Conservation (phyloP, 1,140 invertebrate species). For the Plutomurus gul region DNA sequence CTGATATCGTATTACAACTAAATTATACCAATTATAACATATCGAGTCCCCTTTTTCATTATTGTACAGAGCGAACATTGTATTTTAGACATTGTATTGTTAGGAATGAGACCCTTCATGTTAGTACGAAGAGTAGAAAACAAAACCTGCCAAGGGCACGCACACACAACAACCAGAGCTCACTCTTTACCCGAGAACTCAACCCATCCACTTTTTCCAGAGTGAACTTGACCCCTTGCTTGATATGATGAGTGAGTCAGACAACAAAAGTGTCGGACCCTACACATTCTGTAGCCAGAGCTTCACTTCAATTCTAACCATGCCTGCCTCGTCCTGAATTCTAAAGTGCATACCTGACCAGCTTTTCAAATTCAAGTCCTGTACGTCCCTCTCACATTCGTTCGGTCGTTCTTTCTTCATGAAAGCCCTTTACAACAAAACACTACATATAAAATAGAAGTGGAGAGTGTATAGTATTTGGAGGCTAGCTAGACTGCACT, state of each 20-base stretch:
- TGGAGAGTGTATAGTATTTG: too few species aligned
- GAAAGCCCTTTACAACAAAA: conserved; percentile 23
- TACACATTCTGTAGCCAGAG: too few species aligned
- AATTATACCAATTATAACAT: conserved; percentile 51
- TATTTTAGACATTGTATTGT: not conserved
- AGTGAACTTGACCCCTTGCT: conserved; percentile 12
- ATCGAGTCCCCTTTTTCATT: conserved; percentile 19
- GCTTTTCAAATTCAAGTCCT: not conserved
- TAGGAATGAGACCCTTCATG: not conserved
- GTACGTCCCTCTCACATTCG: not conserved
- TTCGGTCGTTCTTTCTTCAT: not conserved
- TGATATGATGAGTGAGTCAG: conserved; percentile 28
- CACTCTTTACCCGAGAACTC: conserved; percentile 6
- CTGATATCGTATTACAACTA: conserved; percentile 52
- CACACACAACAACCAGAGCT: not conserved
- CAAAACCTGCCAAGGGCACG: conserved; percentile 13
- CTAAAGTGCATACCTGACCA: conserved; percentile 11
- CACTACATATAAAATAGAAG: too few species aligned
- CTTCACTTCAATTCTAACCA: too few species aligned
- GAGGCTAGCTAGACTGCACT: too few species aligned
- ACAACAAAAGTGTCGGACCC: conserved; percentile 28
- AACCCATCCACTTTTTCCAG: conserved; percentile 5
- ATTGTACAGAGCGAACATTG: not conserved
- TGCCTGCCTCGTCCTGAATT: not conserved
- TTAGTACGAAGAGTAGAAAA: too few species aligned